Evolutionary conservation across 1,140 invertebrate genomes (phyloP).

Genomic region (Philotrypesis tridentata): DNA sequence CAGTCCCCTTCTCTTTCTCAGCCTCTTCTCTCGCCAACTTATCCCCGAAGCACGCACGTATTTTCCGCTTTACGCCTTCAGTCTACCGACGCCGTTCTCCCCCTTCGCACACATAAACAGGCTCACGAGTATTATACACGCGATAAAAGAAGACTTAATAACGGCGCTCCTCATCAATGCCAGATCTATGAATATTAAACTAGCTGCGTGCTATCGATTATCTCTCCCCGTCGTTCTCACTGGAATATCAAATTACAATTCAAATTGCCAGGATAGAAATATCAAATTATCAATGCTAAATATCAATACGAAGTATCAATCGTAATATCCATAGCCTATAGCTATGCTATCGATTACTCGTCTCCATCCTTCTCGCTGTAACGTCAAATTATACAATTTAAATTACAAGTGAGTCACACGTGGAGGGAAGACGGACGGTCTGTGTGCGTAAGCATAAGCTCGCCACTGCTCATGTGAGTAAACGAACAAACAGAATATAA

Average conservation of each 20-base stretch:
- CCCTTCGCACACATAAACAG: not conserved
- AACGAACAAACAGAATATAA: not conserved
- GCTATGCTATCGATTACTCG: no score
- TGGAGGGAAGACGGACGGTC: no score
- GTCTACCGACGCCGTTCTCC: not conserved
- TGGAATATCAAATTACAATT: no score
- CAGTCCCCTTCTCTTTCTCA: not conserved
- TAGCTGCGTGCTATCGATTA: not conserved
- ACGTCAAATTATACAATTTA: no score
- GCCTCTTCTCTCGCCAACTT: conserved; percentile 16
- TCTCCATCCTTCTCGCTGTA: no score
- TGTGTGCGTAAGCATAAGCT: not conserved
- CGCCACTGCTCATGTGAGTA: not conserved
- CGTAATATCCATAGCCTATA: no score
- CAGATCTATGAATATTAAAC: conserved; percentile 44
- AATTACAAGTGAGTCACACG: no score
- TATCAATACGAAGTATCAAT: no score
- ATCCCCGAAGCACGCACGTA: conserved; percentile 35
- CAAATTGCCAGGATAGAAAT: no score
- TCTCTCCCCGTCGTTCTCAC: not conserved
- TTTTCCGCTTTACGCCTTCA: conserved; percentile 38
- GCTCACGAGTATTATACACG: conserved; percentile 16
- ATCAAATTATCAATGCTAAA: no score
- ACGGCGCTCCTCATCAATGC: conserved; percentile 29
- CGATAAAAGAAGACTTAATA: conserved; percentile 45